Evolutionary conservation across 2,797 vertebrate genomes (phyloP).

Genomic region (Staurois parvus): DNA sequence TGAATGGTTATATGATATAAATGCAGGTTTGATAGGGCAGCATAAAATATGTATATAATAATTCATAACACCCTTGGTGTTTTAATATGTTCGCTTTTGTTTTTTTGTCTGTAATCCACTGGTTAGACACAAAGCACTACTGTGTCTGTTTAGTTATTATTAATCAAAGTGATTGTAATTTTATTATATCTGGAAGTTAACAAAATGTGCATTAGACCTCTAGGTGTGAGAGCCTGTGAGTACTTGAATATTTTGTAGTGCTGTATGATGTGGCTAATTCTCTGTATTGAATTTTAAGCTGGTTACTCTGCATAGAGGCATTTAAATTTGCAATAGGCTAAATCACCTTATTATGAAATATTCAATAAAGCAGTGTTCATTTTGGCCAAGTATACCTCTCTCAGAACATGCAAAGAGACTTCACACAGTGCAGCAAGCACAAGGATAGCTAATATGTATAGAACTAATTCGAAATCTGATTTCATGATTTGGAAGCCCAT

Average conservation of each 20-base stretch:
- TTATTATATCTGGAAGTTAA: neutral
- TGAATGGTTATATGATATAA: too few species aligned
- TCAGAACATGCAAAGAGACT: constrained; percentile 19
- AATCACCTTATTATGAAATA: constrained; percentile 34
- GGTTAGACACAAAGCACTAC: too few species aligned
- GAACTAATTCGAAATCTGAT: neutral
- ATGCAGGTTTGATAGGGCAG: too few species aligned
- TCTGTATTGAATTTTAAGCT: neutral
- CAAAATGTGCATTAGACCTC: neutral
- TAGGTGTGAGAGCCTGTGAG: neutral
- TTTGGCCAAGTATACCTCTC: neutral
- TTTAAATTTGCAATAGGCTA: constrained; percentile 9
- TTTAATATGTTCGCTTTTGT: too few species aligned
- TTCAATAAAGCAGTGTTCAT: neutral
- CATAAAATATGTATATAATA: too few species aligned
- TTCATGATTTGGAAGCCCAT: constrained; percentile 13
- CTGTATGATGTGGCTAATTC: neutral
- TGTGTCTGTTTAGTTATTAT: too few species aligned
- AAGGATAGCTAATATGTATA: neutral
- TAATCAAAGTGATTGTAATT: neutral
- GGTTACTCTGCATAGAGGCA: neutral
- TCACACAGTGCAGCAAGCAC: constrained; percentile 19
- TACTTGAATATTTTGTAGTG: neutral
- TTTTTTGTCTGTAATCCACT: too few species aligned
- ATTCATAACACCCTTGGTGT: too few species aligned